Evolutionary conservation across 1,140 invertebrate genomes (phyloP).

Genomic region (Drosophila sechellia): DNA sequence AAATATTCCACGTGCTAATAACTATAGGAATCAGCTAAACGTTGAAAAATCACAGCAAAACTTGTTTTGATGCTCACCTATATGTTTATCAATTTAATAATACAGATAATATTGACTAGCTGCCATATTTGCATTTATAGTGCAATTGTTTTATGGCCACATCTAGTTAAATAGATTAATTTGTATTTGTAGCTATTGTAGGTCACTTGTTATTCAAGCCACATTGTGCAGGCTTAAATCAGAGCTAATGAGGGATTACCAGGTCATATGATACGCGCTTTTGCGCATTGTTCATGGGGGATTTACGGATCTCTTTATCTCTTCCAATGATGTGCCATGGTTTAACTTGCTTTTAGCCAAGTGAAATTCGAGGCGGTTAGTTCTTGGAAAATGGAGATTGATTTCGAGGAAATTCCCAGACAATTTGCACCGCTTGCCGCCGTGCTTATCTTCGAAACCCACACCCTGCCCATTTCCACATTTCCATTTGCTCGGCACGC

Average conservation of each 20-base stretch:
- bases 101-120: background rate
- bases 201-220: background rate
- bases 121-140: background rate
- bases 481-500: slow-evolving; percentile 48
- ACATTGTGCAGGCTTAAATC: slow-evolving; percentile 16
- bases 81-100: too few relatives aligned
- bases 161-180: background rate
- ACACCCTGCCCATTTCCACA: slow-evolving; percentile 54
- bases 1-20: slow-evolving; percentile 1
- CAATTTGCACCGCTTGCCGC: slow-evolving; percentile 30
- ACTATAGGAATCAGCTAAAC: background rate
- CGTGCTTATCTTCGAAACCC: slow-evolving; percentile 43
- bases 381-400: slow-evolving; percentile 26
- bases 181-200: background rate
- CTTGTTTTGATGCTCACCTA: background rate
- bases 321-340: slow-evolving; percentile 19
- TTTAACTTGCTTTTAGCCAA: slow-evolving; percentile 18
- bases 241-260: slow-evolving; percentile 21
- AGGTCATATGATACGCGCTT: slow-evolving; percentile 17
- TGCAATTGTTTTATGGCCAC: background rate
- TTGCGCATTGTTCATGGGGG: slow-evolving; percentile 1
- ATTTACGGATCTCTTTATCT: slow-evolving; percentile 16
- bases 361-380: slow-evolving; percentile 11
- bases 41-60: background rate
- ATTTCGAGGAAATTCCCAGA: slow-evolving; percentile 60